Percentiles rank a stretch among this genome's conserved stretches.
phyloP scores from a whole-genome alignment of 2,113 vertebrate genomes.

The Brevimyrus niger region DNA sequence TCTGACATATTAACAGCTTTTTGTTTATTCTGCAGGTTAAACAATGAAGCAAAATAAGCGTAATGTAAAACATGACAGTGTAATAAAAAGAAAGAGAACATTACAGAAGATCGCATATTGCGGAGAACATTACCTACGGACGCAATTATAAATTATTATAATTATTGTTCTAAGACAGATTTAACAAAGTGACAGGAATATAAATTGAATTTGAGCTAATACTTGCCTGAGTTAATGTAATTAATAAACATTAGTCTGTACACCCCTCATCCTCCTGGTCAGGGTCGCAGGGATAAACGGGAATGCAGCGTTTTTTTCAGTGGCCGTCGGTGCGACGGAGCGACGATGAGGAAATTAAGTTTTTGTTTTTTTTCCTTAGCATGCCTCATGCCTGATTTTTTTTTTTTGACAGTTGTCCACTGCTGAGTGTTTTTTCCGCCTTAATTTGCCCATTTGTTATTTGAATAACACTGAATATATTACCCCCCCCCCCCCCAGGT shows the following conservation, averaged over 20 bases:
- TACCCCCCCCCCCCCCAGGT: background rate
- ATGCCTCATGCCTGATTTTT: background rate
- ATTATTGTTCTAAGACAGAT: background rate
- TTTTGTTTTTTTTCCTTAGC: background rate
- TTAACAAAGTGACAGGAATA: background rate
- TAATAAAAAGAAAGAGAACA: background rate
- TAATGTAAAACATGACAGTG: background rate
- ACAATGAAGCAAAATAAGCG: background rate
- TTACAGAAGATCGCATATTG: background rate
- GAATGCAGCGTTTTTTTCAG: background rate
- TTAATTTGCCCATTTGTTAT: slow-evolving; percentile 8
- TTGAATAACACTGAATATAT: slow-evolving; percentile 8
- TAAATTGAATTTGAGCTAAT: background rate
- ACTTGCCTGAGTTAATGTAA: background rate
- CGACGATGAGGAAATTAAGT: background rate
- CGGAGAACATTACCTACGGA: background rate
- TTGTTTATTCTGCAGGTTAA: background rate
- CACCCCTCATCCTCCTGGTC: background rate
- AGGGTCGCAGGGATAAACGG: background rate
- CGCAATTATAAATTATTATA: background rate
- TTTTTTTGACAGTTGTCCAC: background rate
- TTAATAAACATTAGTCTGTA: background rate
- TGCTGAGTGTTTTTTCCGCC: background rate
- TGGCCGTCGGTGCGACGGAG: background rate
- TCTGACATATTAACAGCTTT: background rate